Evolutionary conservation across 1,140 invertebrate species (phyloP), one percentile per base, ranked within the genome.

Genomic region (Pachyrhynchus sulphureomaculatus): DNA sequence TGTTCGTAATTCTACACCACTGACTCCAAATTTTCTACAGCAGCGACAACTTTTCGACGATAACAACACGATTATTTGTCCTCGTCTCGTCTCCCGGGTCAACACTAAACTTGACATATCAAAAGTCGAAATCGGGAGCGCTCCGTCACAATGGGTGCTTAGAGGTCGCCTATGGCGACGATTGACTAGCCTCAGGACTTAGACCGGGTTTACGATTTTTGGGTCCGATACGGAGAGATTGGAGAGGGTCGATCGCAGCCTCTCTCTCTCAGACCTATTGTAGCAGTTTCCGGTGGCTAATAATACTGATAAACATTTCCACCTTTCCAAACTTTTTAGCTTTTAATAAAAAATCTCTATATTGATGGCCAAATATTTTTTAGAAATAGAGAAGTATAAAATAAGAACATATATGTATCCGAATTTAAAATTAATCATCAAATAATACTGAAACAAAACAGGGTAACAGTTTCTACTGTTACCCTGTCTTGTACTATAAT

Each of bases 121-220:
- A 52, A 52, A 52, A 52, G 49, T 52, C 33, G 23, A 37, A 52
- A 52, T 52, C 49, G 49, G 49, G 49, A 52, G 49, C 23, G 49
- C 12, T 33, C 33, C 49, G 12, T 32, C n/a, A 52, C 49, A 52
- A 52, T 52, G 49, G 49, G 49, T 52, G 49, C 49, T 52, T 52
- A 52, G 23, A 33, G 49, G 34, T 52, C 49, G 49, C 49, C 49
- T 33, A 52, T 33, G 49, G 49, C 34, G 26, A 29, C 26, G 26
- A 29, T 29, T 9, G 26, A 29, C 26, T 29, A 10, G 26, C 26
- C 26, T 10, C 26, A 10, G 12, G 26, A 29, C 26, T 10, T 29
- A 10, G 12, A 29, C 34, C 23, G 6, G 8, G 15, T 29, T 29
- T 29, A 29, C 32, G 47, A 49, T 49, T 49, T 49, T 29, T 33